phyloP scores from a whole-genome alignment of 2,888 invertebrate species.

The Lysandra bellargus region DNA sequence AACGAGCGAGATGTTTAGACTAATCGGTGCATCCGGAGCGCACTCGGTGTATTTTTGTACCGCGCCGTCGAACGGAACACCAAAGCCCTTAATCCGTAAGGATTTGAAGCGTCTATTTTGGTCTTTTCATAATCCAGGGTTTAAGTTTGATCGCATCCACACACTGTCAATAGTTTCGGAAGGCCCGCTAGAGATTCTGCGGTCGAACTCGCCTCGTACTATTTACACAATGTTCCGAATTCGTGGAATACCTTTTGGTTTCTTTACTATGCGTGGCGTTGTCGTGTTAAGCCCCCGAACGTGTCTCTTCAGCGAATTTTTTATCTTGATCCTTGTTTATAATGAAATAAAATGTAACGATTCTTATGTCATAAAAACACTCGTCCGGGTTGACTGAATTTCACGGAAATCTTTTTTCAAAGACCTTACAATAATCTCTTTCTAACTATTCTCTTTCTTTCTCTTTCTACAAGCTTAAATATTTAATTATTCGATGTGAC shows the following conservation, averaged over 20 bases:
- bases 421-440: background rate
- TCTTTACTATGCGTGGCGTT: constrained; percentile 62
- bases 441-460: background rate
- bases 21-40: constrained; percentile 79
- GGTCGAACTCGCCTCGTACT: constrained; percentile 67
- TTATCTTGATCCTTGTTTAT: constrained; percentile 39
- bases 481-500: background rate
- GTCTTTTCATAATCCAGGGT: constrained; percentile 78
- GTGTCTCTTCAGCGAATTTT: constrained; percentile 57
- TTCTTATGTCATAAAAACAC: constrained; percentile 34
- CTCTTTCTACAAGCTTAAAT: background rate
- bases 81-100: constrained; percentile 76
- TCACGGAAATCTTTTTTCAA: constrained; percentile 3
- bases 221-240: constrained; percentile 64
- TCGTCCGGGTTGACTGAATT: constrained; percentile 24
- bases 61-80: constrained; percentile 75
- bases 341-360: constrained; percentile 38
- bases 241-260: constrained; percentile 71
- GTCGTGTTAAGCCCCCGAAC: constrained; percentile 58
- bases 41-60: constrained; percentile 78
- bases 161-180: constrained; percentile 80
- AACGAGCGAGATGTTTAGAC: constrained; percentile 73
- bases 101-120: constrained; percentile 80
- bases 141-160: constrained; percentile 80
- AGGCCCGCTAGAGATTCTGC: constrained; percentile 75